These are phyloP conservation scores for Oreochromis grahami DNA, from an alignment of 2,797 vertebrate species.

Conservation along the genomic window DNA sequence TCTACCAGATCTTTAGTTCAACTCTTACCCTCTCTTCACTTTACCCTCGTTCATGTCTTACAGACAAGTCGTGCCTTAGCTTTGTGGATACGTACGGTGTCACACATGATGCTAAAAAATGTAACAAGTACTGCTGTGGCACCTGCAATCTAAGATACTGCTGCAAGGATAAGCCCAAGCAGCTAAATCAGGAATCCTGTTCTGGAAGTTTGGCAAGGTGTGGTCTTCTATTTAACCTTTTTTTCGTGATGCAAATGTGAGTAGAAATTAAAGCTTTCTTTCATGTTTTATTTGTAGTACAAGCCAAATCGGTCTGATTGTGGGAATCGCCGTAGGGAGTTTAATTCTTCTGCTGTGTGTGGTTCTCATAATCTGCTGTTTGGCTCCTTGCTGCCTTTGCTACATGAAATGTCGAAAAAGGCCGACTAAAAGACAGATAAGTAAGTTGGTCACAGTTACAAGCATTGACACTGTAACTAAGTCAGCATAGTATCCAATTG, in stretches of 20 bases:
- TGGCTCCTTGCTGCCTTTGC: constrained; percentile 36
- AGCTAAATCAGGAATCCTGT: background rate
- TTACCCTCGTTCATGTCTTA: background rate
- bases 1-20: background rate
- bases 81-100: accelerated
- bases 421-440: background rate
- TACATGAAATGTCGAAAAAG: constrained; percentile 27
- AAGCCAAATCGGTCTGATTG: accelerated
- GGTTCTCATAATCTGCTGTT: constrained; percentile 28
- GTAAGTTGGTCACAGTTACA: background rate
- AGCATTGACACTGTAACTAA: background rate
- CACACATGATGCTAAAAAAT: accelerated
- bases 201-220: background rate
- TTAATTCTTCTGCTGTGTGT: background rate
- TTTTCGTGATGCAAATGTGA: background rate
- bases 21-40: background rate
- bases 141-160: background rate
- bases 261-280: background rate
- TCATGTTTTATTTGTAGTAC: background rate
- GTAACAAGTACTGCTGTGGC: constrained; percentile 34
- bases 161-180: background rate
- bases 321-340: background rate
- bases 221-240: background rate
- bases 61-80: constrained; percentile 2
- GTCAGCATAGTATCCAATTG: background rate